Evolutionary conservation across 2,113 vertebrate genomes (phyloP), one percentile per base, ranked within the genome.

Genomic region (Empidonax traillii): DNA sequence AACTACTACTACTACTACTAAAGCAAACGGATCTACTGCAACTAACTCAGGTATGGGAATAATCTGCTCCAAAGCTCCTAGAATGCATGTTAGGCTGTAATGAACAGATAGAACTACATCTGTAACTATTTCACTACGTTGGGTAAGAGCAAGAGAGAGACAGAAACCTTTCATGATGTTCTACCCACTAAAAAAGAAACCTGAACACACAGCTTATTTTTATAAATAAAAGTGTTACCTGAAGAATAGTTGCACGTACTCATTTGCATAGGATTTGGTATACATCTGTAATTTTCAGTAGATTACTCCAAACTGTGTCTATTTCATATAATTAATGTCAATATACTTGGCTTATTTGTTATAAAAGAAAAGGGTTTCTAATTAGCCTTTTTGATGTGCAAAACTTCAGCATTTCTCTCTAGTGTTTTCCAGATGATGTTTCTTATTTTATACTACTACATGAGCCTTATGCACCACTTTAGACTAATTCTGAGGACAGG

Each of bases 321-420:
- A 89, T 90, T 95, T 95, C 15, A 58, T 81, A 78, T 87, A 89
- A 90, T 95, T 93, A 93, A 71, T 78, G 83, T 46, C 90, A 96
- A 87, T 78, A 94, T 72, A 56, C 69, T 90, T 88, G 63, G 88
- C 30, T 93, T 94, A 95, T 68, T 43, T 93, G 44, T 86, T 83
- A 90, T 31, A 86, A 86, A 94, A 87, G 77, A 87, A 84, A 93
- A 88, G 7, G 47, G 52, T 81, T 94, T 92, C 65, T 93, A 88
- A 95, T 88, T 86, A 90, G 83, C 30, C 61, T 84, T 93, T 95
- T 72, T 77, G 79, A 90, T 72, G 83, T 68, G 65, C 49, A 78
- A 71, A 96, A 95, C 76, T 74, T 81, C 52, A 68, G 30, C 71
- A 71, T 88, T 90, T 93, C 47, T 88, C 82, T 51, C 56, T 31